Evolutionary conservation across 2,888 invertebrate species (phyloP).

Genomic region (Synergus japonicus): DNA sequence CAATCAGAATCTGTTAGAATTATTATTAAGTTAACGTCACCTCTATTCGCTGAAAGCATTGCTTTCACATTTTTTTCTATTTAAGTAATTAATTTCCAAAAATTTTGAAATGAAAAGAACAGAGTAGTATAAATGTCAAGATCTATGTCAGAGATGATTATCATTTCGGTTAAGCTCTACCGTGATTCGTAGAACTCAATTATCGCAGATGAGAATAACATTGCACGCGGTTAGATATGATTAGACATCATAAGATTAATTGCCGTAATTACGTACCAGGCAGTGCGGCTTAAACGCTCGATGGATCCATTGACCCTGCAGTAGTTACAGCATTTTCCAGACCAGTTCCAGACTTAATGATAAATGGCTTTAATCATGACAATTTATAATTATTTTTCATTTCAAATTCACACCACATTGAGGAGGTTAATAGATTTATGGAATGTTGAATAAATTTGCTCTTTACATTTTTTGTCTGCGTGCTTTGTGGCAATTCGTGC

Average conservation of each 20-base stretch:
- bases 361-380: too few species aligned
- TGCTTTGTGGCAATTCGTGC: background rate
- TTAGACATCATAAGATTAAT: constrained; percentile 61
- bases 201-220: constrained; percentile 57
- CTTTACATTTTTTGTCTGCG: background rate
- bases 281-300: background rate
- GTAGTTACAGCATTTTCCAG: background rate
- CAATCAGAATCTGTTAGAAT: constrained; percentile 16
- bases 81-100: background rate
- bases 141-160: constrained; percentile 18
- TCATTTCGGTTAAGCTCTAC: constrained; percentile 13
- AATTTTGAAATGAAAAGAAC: background rate
- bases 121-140: constrained; percentile 14
- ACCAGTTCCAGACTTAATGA: background rate
- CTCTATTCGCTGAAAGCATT: background rate
- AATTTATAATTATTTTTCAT: too few species aligned
- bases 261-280: constrained; percentile 57
- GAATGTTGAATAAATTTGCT: background rate
- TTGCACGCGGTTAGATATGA: constrained; percentile 52
- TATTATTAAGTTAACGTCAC: constrained; percentile 16
- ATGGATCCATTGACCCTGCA: constrained; percentile 53
- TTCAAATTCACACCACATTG: too few species aligned
- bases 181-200: constrained; percentile 59
- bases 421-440: background rate
- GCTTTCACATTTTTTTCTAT: background rate